phyloP scores from a whole-genome alignment of 1,140 invertebrate genomes.

The Drosophila lacteicornis region DNA sequence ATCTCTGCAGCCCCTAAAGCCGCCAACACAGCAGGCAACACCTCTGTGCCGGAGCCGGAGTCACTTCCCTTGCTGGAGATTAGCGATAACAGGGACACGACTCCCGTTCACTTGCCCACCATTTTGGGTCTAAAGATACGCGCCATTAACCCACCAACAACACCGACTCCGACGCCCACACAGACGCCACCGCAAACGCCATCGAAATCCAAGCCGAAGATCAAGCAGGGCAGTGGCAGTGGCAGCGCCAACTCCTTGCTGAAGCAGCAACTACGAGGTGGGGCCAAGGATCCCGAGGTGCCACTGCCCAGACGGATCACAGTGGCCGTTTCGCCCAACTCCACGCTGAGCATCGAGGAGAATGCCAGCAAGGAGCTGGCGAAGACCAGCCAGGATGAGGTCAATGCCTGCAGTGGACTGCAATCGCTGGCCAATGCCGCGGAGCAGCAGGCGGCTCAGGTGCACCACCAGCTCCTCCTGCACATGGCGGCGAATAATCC shows the following conservation, averaged over 20 bases:
- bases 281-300: slow-evolving; percentile 72
- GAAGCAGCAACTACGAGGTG: slow-evolving; percentile 83
- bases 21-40: background rate
- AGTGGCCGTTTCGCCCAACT: slow-evolving; percentile 23
- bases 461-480: slow-evolving; percentile 73
- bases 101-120: slow-evolving; percentile 75
- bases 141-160: slow-evolving; percentile 46
- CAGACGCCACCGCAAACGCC: slow-evolving; percentile 5
- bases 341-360: slow-evolving; percentile 67
- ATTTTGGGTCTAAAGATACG: slow-evolving; percentile 75
- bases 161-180: slow-evolving; percentile 19
- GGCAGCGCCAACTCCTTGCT: slow-evolving; percentile 80
- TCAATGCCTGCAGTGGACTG: slow-evolving; percentile 46
- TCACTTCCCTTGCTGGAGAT: slow-evolving; percentile 28
- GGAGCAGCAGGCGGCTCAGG: slow-evolving; percentile 65
- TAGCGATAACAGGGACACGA: slow-evolving; percentile 20
- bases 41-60: slow-evolving; percentile 8
- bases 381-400: slow-evolving; percentile 39
- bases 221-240: slow-evolving; percentile 19
- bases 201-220: slow-evolving; percentile 27
- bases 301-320: slow-evolving; percentile 22
- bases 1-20: slow-evolving; percentile 29
- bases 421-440: slow-evolving; percentile 77
- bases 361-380: slow-evolving; percentile 20
- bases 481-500: slow-evolving; percentile 75